Conservation (phyloP, 2,113 vertebrate species). For the Stercorarius parasiticus region DNA sequence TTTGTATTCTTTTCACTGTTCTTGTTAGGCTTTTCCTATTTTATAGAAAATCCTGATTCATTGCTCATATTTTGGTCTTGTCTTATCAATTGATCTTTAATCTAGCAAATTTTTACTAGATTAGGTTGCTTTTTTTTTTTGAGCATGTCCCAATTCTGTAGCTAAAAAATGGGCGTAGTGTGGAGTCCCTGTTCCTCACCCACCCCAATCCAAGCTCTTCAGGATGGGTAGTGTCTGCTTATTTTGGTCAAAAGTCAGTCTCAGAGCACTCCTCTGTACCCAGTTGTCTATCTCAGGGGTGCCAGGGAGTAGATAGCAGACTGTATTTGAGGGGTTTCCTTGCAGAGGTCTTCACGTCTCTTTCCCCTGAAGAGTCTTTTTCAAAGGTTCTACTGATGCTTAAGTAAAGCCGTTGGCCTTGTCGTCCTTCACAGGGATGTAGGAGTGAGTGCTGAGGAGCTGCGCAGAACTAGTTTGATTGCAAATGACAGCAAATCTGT, state of each 20-base stretch:
- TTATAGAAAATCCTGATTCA: background rate
- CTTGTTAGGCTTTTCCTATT: background rate
- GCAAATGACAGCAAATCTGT: background rate
- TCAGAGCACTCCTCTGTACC: rapidly evolving
- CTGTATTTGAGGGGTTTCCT: background rate
- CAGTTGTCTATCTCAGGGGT: background rate
- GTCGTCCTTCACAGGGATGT: background rate
- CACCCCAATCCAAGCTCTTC: background rate
- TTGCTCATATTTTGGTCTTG: background rate
- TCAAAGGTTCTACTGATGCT: background rate
- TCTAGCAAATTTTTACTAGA: background rate
- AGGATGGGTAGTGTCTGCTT: background rate
- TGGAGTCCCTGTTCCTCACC: background rate
- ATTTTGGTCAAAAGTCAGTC: background rate
- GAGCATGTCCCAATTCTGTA: background rate
- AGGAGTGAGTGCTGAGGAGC: rapidly evolving
- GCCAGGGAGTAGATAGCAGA: background rate
- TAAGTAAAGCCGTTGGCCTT: background rate
- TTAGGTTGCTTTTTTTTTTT: background rate
- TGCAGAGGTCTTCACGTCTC: background rate
- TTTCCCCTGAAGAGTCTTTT: background rate
- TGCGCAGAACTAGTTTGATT: background rate
- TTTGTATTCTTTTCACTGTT: background rate
- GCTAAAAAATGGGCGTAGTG: rapidly evolving
- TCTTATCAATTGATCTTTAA: background rate